phyloP scores from a whole-genome alignment of 2,797 vertebrate genomes.

The Sebastes nivosus region DNA sequence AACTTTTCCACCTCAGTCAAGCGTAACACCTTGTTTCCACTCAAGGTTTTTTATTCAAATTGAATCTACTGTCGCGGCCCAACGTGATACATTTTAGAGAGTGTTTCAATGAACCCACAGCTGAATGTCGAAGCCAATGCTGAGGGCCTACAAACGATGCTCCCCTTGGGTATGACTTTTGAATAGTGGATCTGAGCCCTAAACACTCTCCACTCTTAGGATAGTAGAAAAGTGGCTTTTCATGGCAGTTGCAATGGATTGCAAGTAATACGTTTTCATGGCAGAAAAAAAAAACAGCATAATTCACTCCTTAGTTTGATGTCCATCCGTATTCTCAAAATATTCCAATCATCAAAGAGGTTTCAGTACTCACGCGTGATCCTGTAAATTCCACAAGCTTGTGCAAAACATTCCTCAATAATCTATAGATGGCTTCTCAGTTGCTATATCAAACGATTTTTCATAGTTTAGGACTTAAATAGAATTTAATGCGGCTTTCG shows the following conservation, averaged over 20 bases:
- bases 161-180: not conserved
- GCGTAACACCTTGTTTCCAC: not conserved
- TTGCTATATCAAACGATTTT: not conserved
- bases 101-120: not conserved
- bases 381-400: not conserved
- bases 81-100: not conserved
- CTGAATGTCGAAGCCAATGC: not conserved
- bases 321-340: not conserved
- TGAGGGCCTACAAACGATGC: not conserved
- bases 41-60: not conserved
- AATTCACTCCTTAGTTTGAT: not conserved
- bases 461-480: not conserved
- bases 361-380: not conserved
- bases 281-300: not conserved
- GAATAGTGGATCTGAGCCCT: not conserved
- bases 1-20: not conserved
- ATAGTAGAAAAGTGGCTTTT: not conserved
- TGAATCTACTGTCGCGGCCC: not conserved
- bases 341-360: not conserved
- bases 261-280: not conserved
- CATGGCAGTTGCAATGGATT: not conserved
- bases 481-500: not conserved
- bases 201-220: not conserved
- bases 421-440: not conserved
- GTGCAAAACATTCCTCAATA: not conserved